Evolutionary conservation across 2,113 vertebrate species (phyloP), one percentile per base, ranked within the genome.

Genomic region (Phoxinus phoxinus): DNA sequence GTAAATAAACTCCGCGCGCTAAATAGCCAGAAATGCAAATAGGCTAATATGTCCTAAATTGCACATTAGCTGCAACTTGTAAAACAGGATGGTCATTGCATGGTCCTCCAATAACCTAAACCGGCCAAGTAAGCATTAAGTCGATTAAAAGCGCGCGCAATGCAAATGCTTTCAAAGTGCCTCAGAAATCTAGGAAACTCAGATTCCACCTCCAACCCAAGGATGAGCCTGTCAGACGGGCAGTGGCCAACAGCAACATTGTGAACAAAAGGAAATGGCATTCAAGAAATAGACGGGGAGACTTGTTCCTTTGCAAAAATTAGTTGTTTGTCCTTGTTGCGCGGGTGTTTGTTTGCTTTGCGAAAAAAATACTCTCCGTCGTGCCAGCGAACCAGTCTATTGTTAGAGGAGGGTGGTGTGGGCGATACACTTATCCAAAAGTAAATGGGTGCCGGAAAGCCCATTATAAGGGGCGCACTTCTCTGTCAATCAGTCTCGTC

Each of bases 401-500:
- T 95, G 94, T 90, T 87, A 90, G 86, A 85, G 87, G 89, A 84
- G 92, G 91, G 83, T 88, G 90, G 91, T 91, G 93, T 92, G 92
- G 92, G 93, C 90, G 92, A 93, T 91, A 88, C 93, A 90, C 90
- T 94, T 91, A 93, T 91, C 84, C 90, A 90, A 83, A 91, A 91
- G 84, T 91, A 91, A 92, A 90, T 94, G 93, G 90, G 92, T 94
- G 93, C 93, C 88, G 93, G 94, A 94, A 94, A 94, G 92, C 88
- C 91, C 90, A 92, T 94, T 92, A 89, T 92, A 94, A 93, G 91
- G 92, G 93, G 90, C 88, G 89, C 92, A 92, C 93, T 94, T 91
- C 91, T 83, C 88, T 94, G 94, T 95, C 95, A 96, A 93, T 95
- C 93, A 91, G 92, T 90, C 84, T 92, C 85, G 89, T 94, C 92